Evolutionary conservation across 2,797 vertebrate genomes (phyloP), one percentile per base, ranked within the genome.

Genomic region (Allochrocebus solatus): DNA sequence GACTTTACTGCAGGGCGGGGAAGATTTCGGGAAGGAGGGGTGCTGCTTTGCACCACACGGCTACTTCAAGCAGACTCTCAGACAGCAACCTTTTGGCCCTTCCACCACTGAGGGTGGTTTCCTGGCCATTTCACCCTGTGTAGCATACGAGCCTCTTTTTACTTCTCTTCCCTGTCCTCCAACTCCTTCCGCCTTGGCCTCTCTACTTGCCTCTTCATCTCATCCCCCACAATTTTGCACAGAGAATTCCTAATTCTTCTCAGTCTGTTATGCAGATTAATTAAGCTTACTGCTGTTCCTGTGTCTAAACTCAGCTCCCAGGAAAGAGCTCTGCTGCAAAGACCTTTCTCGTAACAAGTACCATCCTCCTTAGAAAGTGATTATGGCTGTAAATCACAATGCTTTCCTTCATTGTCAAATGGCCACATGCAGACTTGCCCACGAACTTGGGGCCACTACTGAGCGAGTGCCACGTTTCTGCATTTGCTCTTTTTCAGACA

Each of bases 391-490:
- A 75, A 67, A 61, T 30, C 39, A 24, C 50, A 43, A 4, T 14
- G 36, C 67, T 72, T 72, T 28, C 26, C 70, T 36, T 5, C 48
- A 50, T 5, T 36, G 4, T 39, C 41, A 26, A 55, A 22, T 4
- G 11, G 50, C 9, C 39, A 26, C n/a, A 12, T 10, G 24, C 24
- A 7, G 41, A 30, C 26, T 26, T 59, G n/a, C 67, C 59, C 39
- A 5, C 2, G 1, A 26, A 46, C 21, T 21, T 41, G 57, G n/a
- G 0, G 4, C 55, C 14, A 7, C n/a, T 48, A 17, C 64, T 0
- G 0, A 2, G 2, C 50, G n/a, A 4, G 24, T 48, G 59, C 55
- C 80, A 28, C 1, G 0, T 50, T 5, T 83, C 19, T 8, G 26
- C 2, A 1, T 26, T 76, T 80, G 33, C 48, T 87, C 17, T 88